Percentiles rank a stretch among this genome's conserved stretches.
phyloP scores from a whole-genome alignment of 2,113 vertebrate genomes.

The Carettochelys insculpta region DNA sequence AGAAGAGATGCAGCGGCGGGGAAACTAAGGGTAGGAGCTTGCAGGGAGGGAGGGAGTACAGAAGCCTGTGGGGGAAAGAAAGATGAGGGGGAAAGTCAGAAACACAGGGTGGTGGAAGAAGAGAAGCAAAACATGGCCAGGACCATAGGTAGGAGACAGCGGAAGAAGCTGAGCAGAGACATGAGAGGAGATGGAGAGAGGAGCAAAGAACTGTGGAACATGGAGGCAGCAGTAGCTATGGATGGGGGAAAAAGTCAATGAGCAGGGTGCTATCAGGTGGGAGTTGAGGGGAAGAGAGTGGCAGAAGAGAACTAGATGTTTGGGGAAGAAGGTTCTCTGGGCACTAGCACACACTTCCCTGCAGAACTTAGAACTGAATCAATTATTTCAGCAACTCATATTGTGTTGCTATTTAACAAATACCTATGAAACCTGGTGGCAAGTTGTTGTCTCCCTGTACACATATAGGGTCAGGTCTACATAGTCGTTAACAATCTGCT shows the following conservation, averaged over 20 bases:
- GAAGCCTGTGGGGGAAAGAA: neutral
- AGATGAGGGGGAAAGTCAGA: too few relatives aligned
- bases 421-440: neutral
- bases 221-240: too few relatives aligned
- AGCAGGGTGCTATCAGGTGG: neutral
- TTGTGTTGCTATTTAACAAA: accelerated
- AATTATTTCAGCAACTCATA: neutral
- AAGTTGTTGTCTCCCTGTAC: neutral
- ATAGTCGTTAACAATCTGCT: neutral
- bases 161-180: neutral
- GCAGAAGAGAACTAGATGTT: neutral
- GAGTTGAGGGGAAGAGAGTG: neutral
- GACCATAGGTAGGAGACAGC: too few relatives aligned
- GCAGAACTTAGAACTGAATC: neutral
- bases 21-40: neutral
- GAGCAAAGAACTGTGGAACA: neutral
- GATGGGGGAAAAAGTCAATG: neutral
- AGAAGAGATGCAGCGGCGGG: neutral
- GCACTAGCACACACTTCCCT: neutral
- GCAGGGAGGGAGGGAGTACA: neutral
- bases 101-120: too few relatives aligned
- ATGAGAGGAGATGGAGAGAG: neutral
- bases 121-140: too few relatives aligned
- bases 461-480: neutral
- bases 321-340: neutral